A percentile compares a stretch with the other conserved stretches of the same genome.
Evolutionary conservation across 2,113 vertebrate genomes (phyloP).

Genomic region (Apodemus sylvaticus): DNA sequence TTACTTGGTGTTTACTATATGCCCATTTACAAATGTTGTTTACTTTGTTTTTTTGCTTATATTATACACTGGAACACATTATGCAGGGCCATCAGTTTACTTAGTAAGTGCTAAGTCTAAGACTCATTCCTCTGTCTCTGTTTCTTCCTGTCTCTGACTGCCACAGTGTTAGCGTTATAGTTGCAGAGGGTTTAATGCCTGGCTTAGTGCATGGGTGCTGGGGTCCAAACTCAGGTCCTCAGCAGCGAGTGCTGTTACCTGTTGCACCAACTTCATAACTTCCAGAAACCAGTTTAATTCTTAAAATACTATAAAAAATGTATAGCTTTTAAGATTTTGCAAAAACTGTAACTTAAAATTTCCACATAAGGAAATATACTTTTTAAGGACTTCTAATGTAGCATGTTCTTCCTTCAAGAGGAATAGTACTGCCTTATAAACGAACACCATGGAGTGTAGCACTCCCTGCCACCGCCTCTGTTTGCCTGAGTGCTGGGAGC

Average conservation of each 20-base stretch:
- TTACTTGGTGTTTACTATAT: neutral
- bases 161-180: neutral
- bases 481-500: neutral
- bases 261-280: neutral
- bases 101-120: neutral
- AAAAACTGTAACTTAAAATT: neutral
- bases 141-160: no score
- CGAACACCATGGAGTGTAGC: neutral
- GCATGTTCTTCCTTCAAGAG: neutral
- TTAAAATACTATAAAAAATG: neutral
- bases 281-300: neutral
- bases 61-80: neutral
- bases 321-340: neutral
- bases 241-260: neutral
- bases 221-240: neutral
- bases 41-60: neutral
- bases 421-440: neutral
- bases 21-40: slow-evolving; percentile 17
- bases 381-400: neutral
- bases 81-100: neutral
- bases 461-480: neutral
- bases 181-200: neutral
- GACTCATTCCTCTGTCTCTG: neutral
- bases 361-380: neutral
- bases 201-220: neutral